Evolutionary conservation across 2,888 invertebrate genomes (phyloP).

Genomic region (Eutolmus rufibarbis): DNA sequence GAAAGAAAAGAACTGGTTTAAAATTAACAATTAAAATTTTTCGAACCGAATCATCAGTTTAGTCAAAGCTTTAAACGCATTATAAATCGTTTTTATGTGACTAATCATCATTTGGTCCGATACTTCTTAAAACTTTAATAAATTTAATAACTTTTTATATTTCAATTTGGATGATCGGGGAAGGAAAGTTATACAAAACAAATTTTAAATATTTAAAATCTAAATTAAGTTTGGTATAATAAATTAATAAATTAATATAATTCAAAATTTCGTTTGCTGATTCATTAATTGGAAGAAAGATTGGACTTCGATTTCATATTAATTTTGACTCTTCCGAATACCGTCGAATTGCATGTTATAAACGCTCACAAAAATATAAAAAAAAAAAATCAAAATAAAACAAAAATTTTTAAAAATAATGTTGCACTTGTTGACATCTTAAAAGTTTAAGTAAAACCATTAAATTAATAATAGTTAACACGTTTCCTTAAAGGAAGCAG

Average conservation of each 20-base stretch:
- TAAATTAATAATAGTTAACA: conserved; percentile 23
- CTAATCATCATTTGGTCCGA: background rate
- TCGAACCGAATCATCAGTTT: background rate
- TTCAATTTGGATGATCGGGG: background rate
- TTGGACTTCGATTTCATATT: background rate
- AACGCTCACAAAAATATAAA: background rate
- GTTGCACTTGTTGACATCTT: conserved; percentile 49
- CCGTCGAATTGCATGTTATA: background rate
- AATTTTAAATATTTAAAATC: background rate
- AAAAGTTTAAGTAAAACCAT: background rate
- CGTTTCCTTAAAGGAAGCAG: conserved; percentile 21
- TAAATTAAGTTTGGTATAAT: no score
- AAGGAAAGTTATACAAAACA: background rate
- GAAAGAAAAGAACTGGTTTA: background rate
- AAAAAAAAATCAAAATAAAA: background rate
- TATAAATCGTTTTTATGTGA: background rate
- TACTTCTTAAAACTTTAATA: background rate
- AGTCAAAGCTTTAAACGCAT: background rate
- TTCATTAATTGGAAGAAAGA: no score
- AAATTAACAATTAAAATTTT: background rate
- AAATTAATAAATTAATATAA: no score
- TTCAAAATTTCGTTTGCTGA: no score
- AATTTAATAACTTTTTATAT: background rate
- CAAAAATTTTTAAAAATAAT: conserved; percentile 46
- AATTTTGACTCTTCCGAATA: conserved; percentile 20